Percentiles rank a stretch among this genome's conserved stretches.
Conservation (phyloP, 2,113 vertebrate species). For the Sminthopsis crassicaudata region DNA sequence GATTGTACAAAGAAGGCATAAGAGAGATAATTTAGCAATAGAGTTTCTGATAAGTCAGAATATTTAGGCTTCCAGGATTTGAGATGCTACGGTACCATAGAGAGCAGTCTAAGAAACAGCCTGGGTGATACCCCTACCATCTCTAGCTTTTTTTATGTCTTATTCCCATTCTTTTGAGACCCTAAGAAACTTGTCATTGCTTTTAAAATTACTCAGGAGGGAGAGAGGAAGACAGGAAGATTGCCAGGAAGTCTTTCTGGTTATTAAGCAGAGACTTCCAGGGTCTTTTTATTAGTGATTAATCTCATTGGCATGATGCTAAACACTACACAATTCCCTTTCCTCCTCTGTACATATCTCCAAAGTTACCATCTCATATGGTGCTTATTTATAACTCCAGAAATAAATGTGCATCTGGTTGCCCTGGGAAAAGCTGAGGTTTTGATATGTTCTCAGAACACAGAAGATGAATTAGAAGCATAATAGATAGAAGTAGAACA, state of each 20-base stretch:
- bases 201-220: constrained; percentile 65
- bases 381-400: constrained; percentile 62
- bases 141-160: not conserved
- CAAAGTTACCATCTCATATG: constrained; percentile 40
- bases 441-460: not conserved
- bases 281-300: constrained; percentile 73
- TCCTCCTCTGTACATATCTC: constrained; percentile 35
- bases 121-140: not conserved
- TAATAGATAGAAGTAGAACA: accelerated
- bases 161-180: not conserved
- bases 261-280: constrained; percentile 69
- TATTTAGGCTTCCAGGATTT: accelerated
- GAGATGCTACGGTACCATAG: not conserved
- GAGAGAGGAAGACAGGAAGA: constrained; percentile 68
- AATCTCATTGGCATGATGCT: constrained; percentile 33
- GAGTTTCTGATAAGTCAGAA: not conserved
- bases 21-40: not conserved
- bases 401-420: not conserved
- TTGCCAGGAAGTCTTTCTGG: constrained; percentile 64
- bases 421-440: not conserved
- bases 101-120: not conserved
- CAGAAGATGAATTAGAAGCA: constrained; percentile 1
- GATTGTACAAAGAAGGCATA: not conserved
- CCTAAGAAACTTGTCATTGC: constrained; percentile 31
- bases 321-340: not conserved